Percentiles rank a stretch among this genome's conserved stretches.
Evolutionary conservation across 1,140 invertebrate genomes (phyloP).

Genomic region (Camponotus pennsylvanicus): DNA sequence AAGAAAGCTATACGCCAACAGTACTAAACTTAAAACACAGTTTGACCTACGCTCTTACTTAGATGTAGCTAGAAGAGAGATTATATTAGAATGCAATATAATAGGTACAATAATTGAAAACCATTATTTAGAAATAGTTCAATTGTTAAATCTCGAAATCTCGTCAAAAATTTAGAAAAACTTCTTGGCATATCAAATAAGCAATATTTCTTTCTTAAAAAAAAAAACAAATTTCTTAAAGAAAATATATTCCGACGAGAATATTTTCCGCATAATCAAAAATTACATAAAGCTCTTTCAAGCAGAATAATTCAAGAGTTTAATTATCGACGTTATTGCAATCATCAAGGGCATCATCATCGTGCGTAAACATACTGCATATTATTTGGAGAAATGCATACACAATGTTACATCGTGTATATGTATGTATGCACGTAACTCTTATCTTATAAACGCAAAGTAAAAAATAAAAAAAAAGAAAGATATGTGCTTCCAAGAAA

Average conservation of each 20-base stretch:
- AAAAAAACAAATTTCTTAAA: too few relatives aligned
- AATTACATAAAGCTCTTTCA: neutral
- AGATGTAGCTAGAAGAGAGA: neutral
- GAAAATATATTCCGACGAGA: neutral
- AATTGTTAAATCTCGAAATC: neutral
- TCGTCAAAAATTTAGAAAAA: neutral
- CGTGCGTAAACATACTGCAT: constrained; percentile 11
- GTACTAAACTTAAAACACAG: constrained; percentile 65
- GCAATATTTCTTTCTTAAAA: neutral
- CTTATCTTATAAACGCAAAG: neutral
- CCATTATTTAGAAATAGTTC: constrained; percentile 1
- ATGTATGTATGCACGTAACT: neutral
- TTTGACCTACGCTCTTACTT: constrained; percentile 56
- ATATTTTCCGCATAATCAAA: neutral
- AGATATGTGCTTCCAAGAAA: neutral
- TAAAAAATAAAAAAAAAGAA: neutral
- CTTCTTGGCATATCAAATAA: neutral
- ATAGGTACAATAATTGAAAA: neutral
- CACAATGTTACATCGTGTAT: constrained; percentile 2
- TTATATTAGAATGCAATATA: neutral
- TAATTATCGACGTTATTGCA: constrained; percentile 21
- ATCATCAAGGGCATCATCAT: constrained; percentile 26
- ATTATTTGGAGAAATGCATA: constrained; percentile 47
- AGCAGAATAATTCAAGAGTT: constrained; percentile 5
- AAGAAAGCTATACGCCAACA: constrained; percentile 66